Evolutionary conservation across 1,140 invertebrate genomes (phyloP).

Genomic region (Spodoptera frugiperda): DNA sequence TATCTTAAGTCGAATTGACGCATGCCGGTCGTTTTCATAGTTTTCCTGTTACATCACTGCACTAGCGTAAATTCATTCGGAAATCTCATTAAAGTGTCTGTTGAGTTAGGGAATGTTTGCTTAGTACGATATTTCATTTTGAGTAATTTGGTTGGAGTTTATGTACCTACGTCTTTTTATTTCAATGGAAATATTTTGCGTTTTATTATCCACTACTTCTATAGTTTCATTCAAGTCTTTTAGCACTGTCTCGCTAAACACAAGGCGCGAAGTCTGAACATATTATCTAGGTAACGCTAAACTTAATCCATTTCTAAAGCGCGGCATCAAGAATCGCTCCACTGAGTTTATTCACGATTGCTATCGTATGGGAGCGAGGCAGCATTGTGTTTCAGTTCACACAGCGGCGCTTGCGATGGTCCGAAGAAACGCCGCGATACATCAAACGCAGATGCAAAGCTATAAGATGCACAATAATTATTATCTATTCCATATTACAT

Average conservation of each 20-base stretch:
- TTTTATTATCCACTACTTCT: no score
- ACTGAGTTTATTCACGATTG: constrained; percentile 42
- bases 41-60: constrained; percentile 1
- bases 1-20: constrained; percentile 15
- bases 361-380: constrained; percentile 44
- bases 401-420: constrained; percentile 34
- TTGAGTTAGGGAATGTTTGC: no score
- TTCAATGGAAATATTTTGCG: no score
- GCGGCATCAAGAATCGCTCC: constrained; percentile 44
- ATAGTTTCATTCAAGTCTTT: not conserved
- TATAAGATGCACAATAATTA: not conserved
- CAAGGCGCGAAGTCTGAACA: constrained; percentile 7
- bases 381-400: constrained; percentile 44
- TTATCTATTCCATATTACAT: no score
- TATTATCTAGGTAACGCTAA: constrained; percentile 25
- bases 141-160: no score
- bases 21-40: not conserved
- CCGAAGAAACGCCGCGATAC: not conserved
- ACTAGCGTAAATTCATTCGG: not conserved
- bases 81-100: not conserved
- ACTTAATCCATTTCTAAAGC: constrained; percentile 47
- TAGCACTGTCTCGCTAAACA: not conserved
- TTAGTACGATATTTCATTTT: no score
- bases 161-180: no score
- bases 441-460: constrained; percentile 5